Conservation (phyloP, 2,797 vertebrate genomes). For the Pseudocheirus occidentalis region DNA sequence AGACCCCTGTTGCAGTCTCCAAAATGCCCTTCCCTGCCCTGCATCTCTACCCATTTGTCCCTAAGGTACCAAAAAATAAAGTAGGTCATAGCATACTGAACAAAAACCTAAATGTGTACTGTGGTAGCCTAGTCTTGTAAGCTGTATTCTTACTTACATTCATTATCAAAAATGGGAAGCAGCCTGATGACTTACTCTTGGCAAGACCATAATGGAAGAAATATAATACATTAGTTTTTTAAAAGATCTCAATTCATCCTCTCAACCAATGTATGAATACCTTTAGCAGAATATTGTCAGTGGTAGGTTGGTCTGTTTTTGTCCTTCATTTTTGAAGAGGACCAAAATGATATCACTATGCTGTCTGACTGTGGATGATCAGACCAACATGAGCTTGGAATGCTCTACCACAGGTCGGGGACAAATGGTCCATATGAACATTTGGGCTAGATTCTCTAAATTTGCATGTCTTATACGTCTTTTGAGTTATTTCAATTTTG, state of each 20-base stretch:
- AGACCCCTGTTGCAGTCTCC: background rate
- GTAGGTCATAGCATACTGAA: background rate
- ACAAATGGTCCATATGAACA: too few species aligned
- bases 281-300: background rate
- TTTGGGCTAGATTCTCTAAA: too few species aligned
- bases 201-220: background rate
- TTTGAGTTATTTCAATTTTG: too few species aligned
- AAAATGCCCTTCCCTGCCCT: background rate
- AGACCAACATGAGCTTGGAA: too few species aligned
- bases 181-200: background rate
- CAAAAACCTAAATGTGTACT: background rate
- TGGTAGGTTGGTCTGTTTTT: background rate
- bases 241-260: background rate
- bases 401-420: too few species aligned
- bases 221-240: background rate
- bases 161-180: background rate
- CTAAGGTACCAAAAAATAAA: background rate
- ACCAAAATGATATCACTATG: too few species aligned
- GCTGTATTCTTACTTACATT: background rate
- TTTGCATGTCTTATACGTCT: too few species aligned
- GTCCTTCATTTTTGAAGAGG: too few species aligned
- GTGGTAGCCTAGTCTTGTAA: background rate
- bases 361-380: too few species aligned
- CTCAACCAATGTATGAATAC: background rate
- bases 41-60: background rate